Conservation (phyloP, 2,113 vertebrate genomes). For the Egretta garzetta region DNA sequence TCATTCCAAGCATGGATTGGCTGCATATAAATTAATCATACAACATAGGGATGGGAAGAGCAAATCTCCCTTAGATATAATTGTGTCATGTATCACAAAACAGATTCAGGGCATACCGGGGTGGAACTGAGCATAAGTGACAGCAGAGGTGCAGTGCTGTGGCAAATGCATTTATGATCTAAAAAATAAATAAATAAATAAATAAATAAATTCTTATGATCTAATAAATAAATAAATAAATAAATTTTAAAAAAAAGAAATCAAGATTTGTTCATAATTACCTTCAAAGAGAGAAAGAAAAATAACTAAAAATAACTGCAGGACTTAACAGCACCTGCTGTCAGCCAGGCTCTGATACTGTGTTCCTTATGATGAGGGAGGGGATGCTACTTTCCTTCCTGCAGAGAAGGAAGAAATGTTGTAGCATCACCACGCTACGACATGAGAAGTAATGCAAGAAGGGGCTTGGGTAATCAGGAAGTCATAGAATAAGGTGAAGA, state of each 20-base stretch:
- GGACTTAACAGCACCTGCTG: background rate
- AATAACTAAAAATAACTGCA: background rate
- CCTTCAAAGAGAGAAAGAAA: background rate
- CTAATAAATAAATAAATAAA: background rate
- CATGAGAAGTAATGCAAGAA: background rate
- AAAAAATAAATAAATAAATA: background rate
- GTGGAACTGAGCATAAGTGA: conserved; percentile 8
- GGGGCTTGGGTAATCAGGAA: background rate
- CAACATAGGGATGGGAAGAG: background rate
- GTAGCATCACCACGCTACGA: background rate
- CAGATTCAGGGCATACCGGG: background rate
- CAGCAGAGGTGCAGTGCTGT: background rate
- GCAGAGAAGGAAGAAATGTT: background rate
- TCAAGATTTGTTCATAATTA: background rate
- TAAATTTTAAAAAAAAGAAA: background rate
- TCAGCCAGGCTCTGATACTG: background rate
- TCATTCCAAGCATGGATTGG: conserved; percentile 1
- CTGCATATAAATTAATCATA: conserved; percentile 32
- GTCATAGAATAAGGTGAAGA: background rate
- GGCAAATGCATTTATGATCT: background rate
- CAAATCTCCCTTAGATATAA: conserved; percentile 30
- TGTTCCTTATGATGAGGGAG: background rate
- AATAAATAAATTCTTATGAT: too few relatives aligned
- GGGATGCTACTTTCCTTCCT: background rate
- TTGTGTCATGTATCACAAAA: conserved; percentile 31